phyloP scores from a whole-genome alignment of 2,888 invertebrate genomes.

The Hydropsyche betteni region DNA sequence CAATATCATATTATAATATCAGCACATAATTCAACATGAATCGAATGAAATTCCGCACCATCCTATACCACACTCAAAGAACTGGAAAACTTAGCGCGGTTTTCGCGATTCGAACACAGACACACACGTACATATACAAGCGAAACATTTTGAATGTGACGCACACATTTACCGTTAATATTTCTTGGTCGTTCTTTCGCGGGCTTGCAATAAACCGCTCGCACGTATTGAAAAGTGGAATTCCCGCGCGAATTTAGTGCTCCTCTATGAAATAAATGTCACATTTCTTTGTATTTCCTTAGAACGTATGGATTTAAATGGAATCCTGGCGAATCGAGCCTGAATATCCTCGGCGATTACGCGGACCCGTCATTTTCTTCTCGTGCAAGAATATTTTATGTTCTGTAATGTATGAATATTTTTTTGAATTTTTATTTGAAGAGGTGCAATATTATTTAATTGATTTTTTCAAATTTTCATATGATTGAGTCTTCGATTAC shows the following conservation, averaged over 20 bases:
- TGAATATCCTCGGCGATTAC: neutral
- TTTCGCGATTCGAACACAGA: neutral
- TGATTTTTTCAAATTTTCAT: no score
- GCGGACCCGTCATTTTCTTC: neutral
- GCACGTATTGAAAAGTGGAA: slow-evolving; percentile 48
- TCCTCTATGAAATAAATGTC: slow-evolving; percentile 49
- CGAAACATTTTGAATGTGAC: no score
- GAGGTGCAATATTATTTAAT: no score
- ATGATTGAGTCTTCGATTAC: no score
- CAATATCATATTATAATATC: no score
- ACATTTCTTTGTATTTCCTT: slow-evolving; percentile 45
- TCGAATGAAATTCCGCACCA: no score
- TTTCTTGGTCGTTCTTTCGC: no score
- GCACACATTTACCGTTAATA: no score
- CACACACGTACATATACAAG: no score
- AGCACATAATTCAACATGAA: no score
- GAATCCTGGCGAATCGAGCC: slow-evolving; percentile 23
- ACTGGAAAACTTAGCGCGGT: slow-evolving; percentile 9
- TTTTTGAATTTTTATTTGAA: no score
- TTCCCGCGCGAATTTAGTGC: slow-evolving; percentile 42
- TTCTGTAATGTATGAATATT: no score
- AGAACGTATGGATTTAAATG: slow-evolving; percentile 47
- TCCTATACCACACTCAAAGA: neutral
- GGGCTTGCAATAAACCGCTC: slow-evolving; percentile 38
- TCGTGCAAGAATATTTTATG: neutral